Evolutionary conservation across 2,888 invertebrate genomes (phyloP), one percentile per base, ranked within the genome.

Genomic region (Bellardia pandia): DNA sequence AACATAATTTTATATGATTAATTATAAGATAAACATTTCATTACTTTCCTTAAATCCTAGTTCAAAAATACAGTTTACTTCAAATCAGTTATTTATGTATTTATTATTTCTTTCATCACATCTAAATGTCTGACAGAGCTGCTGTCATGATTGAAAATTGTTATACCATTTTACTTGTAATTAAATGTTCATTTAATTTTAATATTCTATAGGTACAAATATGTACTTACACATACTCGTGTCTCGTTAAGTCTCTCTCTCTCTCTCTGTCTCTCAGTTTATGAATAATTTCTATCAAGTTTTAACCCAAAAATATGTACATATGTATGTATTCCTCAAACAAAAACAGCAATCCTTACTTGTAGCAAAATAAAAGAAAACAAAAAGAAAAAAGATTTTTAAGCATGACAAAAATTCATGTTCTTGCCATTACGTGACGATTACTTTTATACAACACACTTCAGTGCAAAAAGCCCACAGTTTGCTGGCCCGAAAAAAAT

Each of bases 331-430:
- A 74, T 16, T 11, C 62, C 6, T n/a, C 4, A 56, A 40, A 14
- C 37, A 56, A 64, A 58, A 60, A 51, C 51, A 68, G 53, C 42
- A 82, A 76, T 60, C n/a, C 82, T 42, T 51, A 69, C 13, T 64
- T 37, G 48, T 11, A 11, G 11, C 45, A 42, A 14, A 0, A 58
- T 30, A 3, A 71, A 40, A 1, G 62, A 45, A 23, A 23, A 23
- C 42, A 58, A 3, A 71, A 40, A 1, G 62, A 45, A 58, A 85
- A 72, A 87, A 77, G 56, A 77, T n/a, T 78, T 87, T 85, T 75
- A 87, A 87, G 87, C 87, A 87, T 87, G 87, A 87, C 87, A 87
- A 87, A 87, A 87, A 87, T 87, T 81, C 87, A 87, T 87, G 87
- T 87, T 87, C 85, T 66, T 87, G 85, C 87, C 87, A 85, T 85